phyloP scores from a whole-genome alignment of 2,797 vertebrate genomes.

The Columba guinea region DNA sequence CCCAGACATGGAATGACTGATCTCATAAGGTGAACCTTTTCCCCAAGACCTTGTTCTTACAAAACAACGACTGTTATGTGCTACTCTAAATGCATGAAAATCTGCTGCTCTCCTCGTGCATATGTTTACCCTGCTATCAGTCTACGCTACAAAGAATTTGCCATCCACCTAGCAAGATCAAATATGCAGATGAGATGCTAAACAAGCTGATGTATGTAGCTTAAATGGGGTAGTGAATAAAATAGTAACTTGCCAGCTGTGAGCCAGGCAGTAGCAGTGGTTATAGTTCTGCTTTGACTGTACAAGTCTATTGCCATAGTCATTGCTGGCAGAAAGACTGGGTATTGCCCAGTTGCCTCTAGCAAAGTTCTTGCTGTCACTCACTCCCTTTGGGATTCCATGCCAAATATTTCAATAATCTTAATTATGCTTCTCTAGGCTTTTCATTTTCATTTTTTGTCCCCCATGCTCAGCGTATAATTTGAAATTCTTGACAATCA shows the following conservation, averaged over 20 bases:
- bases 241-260: background rate
- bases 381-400: background rate
- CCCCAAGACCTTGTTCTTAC: background rate
- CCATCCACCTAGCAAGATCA: background rate
- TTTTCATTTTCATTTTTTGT: background rate
- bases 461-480: background rate
- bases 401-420: slow-evolving; percentile 8
- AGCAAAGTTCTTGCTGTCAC: background rate
- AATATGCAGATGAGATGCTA: background rate
- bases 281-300: background rate
- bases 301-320: background rate
- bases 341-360: background rate
- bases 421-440: background rate
- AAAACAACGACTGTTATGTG: background rate
- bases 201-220: background rate
- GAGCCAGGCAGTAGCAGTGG: background rate
- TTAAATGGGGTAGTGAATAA: background rate
- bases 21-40: background rate
- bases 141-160: background rate
- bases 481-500: slow-evolving; percentile 44
- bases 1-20: background rate
- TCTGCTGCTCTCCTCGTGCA: background rate
- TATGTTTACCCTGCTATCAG: background rate
- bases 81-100: background rate
- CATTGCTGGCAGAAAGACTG: background rate